These are phyloP conservation scores for Rhagonycha lutea DNA, from an alignment of 2,888 invertebrate species.

Conservation along the genomic window DNA sequence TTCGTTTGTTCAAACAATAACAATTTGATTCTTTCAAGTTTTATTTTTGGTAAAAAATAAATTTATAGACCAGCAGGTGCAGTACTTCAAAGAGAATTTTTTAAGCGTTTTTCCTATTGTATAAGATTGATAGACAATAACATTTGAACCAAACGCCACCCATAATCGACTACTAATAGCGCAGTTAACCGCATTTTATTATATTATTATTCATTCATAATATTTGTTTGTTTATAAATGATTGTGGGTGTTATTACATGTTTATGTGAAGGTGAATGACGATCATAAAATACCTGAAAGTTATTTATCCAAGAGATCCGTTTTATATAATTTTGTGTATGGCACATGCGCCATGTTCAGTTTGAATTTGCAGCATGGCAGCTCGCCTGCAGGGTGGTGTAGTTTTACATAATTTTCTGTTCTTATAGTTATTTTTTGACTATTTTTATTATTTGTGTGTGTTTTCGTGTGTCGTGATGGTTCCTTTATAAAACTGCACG, in stretches of 20 bases:
- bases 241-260: background rate
- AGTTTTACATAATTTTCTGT: slow-evolving; percentile 31
- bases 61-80: background rate
- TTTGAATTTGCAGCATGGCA: slow-evolving; percentile 51
- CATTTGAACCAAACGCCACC: background rate
- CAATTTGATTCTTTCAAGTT: background rate
- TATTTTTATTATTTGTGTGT: slow-evolving; percentile 15
- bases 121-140: background rate
- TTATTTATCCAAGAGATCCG: background rate
- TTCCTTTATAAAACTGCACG: slow-evolving; percentile 6
- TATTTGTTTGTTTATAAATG: background rate
- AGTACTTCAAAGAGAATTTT: background rate
- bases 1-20: background rate
- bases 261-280: background rate
- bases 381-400: slow-evolving; percentile 50
- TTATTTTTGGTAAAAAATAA: background rate
- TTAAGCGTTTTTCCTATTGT: background rate
- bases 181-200: background rate
- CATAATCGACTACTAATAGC: background rate
- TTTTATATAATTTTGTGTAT: slow-evolving; percentile 1
- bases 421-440: slow-evolving; percentile 25
- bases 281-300: background rate
- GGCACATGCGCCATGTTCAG: slow-evolving; percentile 49
- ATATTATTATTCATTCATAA: background rate
- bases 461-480: slow-evolving; percentile 8